Evolutionary conservation across 2,113 vertebrate species (phyloP).

Genomic region (Tragelaphus scriptus): DNA sequence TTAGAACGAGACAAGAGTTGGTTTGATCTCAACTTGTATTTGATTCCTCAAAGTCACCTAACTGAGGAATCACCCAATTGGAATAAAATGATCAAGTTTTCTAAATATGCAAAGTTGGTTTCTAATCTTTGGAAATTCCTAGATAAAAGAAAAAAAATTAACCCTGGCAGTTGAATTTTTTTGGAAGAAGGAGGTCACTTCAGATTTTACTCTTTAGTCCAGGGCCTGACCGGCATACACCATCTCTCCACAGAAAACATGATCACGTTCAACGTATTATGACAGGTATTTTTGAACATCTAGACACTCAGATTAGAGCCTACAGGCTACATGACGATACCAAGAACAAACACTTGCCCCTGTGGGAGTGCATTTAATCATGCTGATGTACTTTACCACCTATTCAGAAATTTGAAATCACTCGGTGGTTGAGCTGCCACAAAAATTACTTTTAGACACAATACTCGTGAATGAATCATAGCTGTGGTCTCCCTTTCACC

Average conservation of each 20-base stretch:
- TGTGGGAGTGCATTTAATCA: conserved; percentile 71
- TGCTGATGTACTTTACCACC: conserved; percentile 57
- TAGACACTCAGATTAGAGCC: conserved; percentile 53
- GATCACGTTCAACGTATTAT: conserved; percentile 25
- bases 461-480: conserved; percentile 76
- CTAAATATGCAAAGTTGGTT: neutral
- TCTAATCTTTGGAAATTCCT: neutral
- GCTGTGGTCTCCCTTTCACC: conserved; percentile 61
- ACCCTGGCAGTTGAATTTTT: neutral
- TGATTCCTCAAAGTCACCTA: neutral
- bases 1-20: neutral
- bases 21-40: neutral
- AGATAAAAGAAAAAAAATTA: neutral
- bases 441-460: conserved; percentile 76
- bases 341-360: conserved; percentile 77
- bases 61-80: neutral
- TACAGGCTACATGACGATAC: conserved; percentile 11
- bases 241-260: neutral
- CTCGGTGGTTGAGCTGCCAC: conserved; percentile 65
- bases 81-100: conserved; percentile 10
- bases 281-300: conserved; percentile 61
- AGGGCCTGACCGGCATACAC: neutral
- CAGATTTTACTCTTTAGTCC: conserved; percentile 11
- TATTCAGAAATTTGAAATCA: conserved; percentile 78
- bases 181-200: neutral